Evolutionary conservation across 1,140 invertebrate species (phyloP).

Genomic region (Drosophila azteca): DNA sequence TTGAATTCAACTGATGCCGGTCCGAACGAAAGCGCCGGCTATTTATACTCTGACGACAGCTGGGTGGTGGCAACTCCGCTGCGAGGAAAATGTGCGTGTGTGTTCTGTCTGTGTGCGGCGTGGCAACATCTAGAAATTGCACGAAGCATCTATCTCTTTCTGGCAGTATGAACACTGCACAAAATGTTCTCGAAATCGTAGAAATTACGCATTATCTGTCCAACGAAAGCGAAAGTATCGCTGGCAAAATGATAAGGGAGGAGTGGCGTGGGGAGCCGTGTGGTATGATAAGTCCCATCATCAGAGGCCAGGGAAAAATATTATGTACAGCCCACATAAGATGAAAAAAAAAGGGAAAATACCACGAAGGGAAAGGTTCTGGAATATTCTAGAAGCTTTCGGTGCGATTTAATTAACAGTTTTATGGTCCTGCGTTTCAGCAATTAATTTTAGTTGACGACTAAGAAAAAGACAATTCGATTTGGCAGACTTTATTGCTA

Average conservation of each 20-base stretch:
- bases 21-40: slow-evolving; percentile 21
- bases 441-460: slow-evolving; percentile 9
- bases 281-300: slow-evolving; percentile 24
- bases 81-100: neutral
- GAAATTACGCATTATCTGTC: slow-evolving; percentile 44
- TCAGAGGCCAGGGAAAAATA: neutral
- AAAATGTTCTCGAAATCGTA: slow-evolving; percentile 61
- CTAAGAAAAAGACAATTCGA: neutral
- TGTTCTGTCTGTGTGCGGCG: slow-evolving; percentile 10
- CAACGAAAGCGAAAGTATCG: slow-evolving; percentile 47
- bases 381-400: slow-evolving; percentile 22
- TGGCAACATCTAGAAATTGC: slow-evolving; percentile 14
- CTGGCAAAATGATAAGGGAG: slow-evolving; percentile 14
- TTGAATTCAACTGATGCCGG: slow-evolving; percentile 63
- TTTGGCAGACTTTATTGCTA: no score
- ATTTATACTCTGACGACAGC: slow-evolving; percentile 58
- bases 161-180: slow-evolving; percentile 10
- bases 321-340: slow-evolving; percentile 12
- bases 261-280: neutral
- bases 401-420: neutral
- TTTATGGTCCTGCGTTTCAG: neutral
- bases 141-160: slow-evolving; percentile 49
- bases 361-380: slow-evolving; percentile 3
- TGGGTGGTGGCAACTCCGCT: neutral
- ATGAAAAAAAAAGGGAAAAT: neutral